Evolutionary conservation across 1,140 invertebrate genomes (phyloP).

Genomic region (Berghia stephanieae): DNA sequence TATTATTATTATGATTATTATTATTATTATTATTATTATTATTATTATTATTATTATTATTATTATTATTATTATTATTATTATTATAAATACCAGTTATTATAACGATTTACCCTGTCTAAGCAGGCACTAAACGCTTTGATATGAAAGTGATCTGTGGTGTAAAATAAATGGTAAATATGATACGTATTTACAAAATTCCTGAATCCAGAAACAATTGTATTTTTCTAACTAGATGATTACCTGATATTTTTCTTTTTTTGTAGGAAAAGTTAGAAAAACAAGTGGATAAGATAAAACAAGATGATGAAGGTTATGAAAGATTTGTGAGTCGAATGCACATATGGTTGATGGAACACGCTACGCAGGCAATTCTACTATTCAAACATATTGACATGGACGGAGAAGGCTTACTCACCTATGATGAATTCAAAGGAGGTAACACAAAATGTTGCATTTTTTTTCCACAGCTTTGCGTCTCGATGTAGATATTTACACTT

Average conservation of each 20-base stretch:
- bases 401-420: constrained; percentile 51
- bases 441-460: constrained; percentile 9
- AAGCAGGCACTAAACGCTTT: not conserved
- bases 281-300: constrained; percentile 46
- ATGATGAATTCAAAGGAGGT: constrained; percentile 63
- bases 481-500: too few relatives aligned
- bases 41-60: too few relatives aligned
- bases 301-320: constrained; percentile 44
- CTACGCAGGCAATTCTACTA: constrained; percentile 41
- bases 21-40: too few relatives aligned
- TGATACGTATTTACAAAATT: not conserved
- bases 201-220: too few relatives aligned
- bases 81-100: not conserved
- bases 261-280: constrained; percentile 58
- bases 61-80: not conserved
- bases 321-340: constrained; percentile 58
- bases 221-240: too few relatives aligned
- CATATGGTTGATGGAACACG: constrained; percentile 50
- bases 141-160: not conserved
- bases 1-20: too few relatives aligned
- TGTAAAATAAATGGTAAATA: not conserved
- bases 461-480: too few relatives aligned
- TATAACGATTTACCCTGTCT: too few relatives aligned
- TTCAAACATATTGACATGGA: constrained; percentile 54
- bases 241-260: too few relatives aligned